phyloP scores from a whole-genome alignment of 1,140 invertebrate species.

The Calliopsis andreniformis region DNA sequence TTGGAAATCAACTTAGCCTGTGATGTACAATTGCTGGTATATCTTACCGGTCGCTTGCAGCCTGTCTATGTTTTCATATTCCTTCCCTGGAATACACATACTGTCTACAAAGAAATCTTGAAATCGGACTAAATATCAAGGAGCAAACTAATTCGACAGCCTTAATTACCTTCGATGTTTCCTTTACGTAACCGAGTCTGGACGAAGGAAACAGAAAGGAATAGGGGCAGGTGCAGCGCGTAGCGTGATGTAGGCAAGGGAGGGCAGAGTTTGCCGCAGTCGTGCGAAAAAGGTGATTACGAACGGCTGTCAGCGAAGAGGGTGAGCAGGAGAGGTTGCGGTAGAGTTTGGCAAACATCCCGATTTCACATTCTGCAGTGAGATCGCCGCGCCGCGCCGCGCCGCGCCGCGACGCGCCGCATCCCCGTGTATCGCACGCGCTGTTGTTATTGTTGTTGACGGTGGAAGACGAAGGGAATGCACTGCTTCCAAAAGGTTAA shows the following conservation, averaged over 20 bases:
- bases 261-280: slow-evolving; percentile 14
- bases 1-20: too few species aligned
- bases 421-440: slow-evolving; percentile 25
- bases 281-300: slow-evolving; percentile 38
- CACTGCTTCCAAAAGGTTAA: too few species aligned
- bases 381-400: slow-evolving; percentile 10
- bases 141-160: not conserved
- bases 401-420: slow-evolving; percentile 9
- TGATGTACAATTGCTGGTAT: too few species aligned
- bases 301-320: slow-evolving; percentile 24
- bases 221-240: too few species aligned
- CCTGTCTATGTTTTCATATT: slow-evolving; percentile 27
- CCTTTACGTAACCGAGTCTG: slow-evolving; percentile 13
- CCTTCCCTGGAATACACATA: not conserved
- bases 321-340: slow-evolving; percentile 16
- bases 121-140: too few species aligned
- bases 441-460: slow-evolving; percentile 45
- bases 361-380: slow-evolving; percentile 45
- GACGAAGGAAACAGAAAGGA: not conserved
- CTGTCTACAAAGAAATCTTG: not conserved
- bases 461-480: not conserved
- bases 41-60: slow-evolving; percentile 11
- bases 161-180: slow-evolving; percentile 11
- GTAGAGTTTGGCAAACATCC: slow-evolving; percentile 47
- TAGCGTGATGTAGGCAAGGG: not conserved